Evolutionary conservation across 2,888 invertebrate genomes (phyloP).

Genomic region (Liopterus haemorrhoidalis): DNA sequence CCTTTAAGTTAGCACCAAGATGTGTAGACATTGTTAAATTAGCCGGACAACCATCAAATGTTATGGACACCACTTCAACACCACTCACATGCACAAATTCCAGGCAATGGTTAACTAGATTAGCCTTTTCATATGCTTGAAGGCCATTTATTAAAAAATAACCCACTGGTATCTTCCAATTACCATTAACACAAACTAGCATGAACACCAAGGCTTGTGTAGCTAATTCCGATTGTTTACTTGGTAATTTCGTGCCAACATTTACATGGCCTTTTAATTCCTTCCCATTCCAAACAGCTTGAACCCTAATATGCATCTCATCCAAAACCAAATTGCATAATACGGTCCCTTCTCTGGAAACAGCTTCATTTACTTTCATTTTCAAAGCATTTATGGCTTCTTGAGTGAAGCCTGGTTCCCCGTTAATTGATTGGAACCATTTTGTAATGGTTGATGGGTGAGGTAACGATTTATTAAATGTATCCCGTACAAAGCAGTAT

Average conservation of each 20-base stretch:
- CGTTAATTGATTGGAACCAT: slow-evolving; percentile 29
- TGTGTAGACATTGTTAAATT: slow-evolving; percentile 18
- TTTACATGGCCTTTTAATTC: slow-evolving; percentile 23
- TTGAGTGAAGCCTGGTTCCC: slow-evolving; percentile 29
- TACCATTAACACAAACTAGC: slow-evolving; percentile 32
- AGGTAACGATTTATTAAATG: slow-evolving; percentile 20
- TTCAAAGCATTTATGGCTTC: slow-evolving; percentile 30
- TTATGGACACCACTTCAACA: slow-evolving; percentile 14
- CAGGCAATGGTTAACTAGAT: slow-evolving; percentile 8
- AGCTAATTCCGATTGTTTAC: slow-evolving; percentile 13
- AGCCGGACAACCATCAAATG: slow-evolving; percentile 21
- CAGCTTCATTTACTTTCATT: slow-evolving; percentile 12
- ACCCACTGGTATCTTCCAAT: slow-evolving; percentile 37
- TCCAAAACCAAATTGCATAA: slow-evolving; percentile 30
- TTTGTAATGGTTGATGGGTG: slow-evolving; percentile 25
- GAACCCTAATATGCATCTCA: slow-evolving; percentile 32
- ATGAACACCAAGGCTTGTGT: slow-evolving; percentile 34
- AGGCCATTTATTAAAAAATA: slow-evolving; percentile 35
- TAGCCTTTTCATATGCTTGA: slow-evolving; percentile 28
- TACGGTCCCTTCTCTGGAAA: slow-evolving; percentile 13
- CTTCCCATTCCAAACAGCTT: slow-evolving; percentile 27
- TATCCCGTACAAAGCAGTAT: slow-evolving; percentile 19
- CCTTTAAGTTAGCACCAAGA: slow-evolving; percentile 18
- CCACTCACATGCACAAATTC: slow-evolving; percentile 11
- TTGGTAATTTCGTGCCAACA: slow-evolving; percentile 18